A percentile compares a stretch with the other conserved stretches of the same genome.
Evolutionary conservation across 1,140 invertebrate genomes (phyloP).

Genomic region (Pollicipes pollicipes): DNA sequence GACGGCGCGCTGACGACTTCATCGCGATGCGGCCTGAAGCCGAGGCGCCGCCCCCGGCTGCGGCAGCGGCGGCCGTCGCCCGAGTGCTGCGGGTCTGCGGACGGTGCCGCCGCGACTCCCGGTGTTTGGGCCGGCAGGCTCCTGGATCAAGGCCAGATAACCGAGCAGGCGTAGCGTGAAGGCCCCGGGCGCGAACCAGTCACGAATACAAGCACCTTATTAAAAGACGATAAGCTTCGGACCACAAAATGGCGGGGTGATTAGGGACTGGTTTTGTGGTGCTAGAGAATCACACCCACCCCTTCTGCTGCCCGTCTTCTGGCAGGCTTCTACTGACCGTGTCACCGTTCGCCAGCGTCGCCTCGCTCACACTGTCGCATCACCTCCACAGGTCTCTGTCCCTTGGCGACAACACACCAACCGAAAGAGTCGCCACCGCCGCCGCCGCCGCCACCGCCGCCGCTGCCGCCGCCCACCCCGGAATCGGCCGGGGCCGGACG

Average conservation of each 20-base stretch:
- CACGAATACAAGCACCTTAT: background rate
- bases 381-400: background rate
- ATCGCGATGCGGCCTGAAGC: background rate
- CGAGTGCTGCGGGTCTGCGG: too few relatives aligned
- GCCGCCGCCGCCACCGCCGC: too few relatives aligned
- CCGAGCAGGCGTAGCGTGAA: too few relatives aligned
- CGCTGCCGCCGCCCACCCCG: too few relatives aligned
- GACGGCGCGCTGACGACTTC: background rate
- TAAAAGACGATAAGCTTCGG: background rate
- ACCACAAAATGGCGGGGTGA: background rate
- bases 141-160: background rate
- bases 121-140: background rate
- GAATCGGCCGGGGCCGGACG: too few relatives aligned
- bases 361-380: too few relatives aligned
- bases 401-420: background rate
- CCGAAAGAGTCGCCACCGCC: background rate
- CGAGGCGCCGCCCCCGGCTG: background rate
- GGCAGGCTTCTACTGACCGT: too few relatives aligned
- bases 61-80: too few relatives aligned
- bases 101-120: too few relatives aligned
- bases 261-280: background rate
- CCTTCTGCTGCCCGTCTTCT: too few relatives aligned
- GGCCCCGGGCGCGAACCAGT: background rate
- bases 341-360: too few relatives aligned
- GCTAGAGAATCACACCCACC: background rate